These are phyloP conservation scores for Glareola pratincola DNA, from an alignment of 2,113 vertebrate genomes.

Conservation along the genomic window DNA sequence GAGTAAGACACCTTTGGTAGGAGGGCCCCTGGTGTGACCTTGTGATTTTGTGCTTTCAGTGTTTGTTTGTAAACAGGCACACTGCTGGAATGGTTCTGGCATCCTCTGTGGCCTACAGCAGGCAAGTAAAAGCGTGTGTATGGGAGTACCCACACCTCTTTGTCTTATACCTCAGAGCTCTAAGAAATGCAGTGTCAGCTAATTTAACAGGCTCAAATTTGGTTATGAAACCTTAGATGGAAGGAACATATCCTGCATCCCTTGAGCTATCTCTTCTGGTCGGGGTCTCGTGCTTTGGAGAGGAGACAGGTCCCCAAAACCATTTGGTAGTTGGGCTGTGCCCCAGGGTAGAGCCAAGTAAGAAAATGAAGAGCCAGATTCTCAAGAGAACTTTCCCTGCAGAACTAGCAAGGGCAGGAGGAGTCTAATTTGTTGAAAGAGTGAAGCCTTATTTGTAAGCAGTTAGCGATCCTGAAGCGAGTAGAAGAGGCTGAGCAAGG, in stretches of 20 bases:
- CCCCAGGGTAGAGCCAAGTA: not conserved
- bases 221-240: not conserved
- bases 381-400: not conserved
- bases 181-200: not conserved
- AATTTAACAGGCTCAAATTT: not conserved
- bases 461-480: not conserved
- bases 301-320: not conserved
- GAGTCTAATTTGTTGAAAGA: not conserved
- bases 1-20: not conserved
- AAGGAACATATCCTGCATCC: not conserved
- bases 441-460: not conserved
- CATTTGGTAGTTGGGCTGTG: not conserved
- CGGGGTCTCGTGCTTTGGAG: not conserved
- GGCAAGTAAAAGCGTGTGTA: not conserved
- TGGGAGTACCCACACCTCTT: fast-evolving
- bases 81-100: not conserved
- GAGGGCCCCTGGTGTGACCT: not conserved
- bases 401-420: not conserved
- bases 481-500: not conserved
- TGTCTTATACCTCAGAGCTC: not conserved
- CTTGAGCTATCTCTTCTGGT: not conserved
- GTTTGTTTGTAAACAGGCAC: not conserved
- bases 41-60: not conserved
- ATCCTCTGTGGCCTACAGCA: not conserved
- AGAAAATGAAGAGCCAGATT: not conserved